Conservation (phyloP, 2,113 vertebrate genomes). For the Taurulus bubalis region DNA sequence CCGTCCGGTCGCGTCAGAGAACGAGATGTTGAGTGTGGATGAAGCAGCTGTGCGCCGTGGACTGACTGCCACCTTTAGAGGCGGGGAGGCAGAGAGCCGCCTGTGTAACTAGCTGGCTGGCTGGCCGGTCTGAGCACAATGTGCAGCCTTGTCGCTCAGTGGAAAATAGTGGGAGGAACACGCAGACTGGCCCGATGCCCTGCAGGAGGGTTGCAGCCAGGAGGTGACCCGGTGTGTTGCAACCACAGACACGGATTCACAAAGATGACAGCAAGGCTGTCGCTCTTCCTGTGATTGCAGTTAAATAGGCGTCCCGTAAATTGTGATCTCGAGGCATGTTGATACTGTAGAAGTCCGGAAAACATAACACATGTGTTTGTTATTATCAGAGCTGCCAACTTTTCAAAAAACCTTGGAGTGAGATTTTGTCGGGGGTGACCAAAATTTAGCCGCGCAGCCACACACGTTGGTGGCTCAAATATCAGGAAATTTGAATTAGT, state of each 20-base stretch:
- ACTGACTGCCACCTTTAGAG: conserved; percentile 38
- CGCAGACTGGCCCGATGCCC: conserved; percentile 57
- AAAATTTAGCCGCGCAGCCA: too few species aligned
- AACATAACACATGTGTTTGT: background rate
- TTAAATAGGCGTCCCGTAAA: background rate
- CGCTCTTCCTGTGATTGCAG: background rate
- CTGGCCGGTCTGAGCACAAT: conserved; percentile 63
- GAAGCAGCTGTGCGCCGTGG: conserved; percentile 24
- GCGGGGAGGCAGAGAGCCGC: background rate
- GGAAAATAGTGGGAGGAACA: conserved; percentile 72
- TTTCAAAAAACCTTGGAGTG: too few species aligned
- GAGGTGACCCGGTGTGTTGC: conserved; percentile 68
- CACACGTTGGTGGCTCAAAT: too few species aligned
- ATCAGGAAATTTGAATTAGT: too few species aligned
- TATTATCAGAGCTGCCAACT: too few species aligned
- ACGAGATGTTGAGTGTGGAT: conserved; percentile 11
- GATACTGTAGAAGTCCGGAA: too few species aligned
- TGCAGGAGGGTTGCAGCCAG: conserved; percentile 54
- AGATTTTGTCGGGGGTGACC: too few species aligned
- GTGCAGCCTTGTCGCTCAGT: conserved; percentile 66
- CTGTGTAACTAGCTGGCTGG: conserved; percentile 64
- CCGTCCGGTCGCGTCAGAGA: background rate
- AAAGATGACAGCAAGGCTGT: conserved; percentile 29
- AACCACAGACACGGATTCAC: conserved; percentile 2
- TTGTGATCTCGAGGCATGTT: background rate